Evolutionary conservation across 2,797 vertebrate genomes (phyloP).

Genomic region (Petrocephalus schoutedeni): DNA sequence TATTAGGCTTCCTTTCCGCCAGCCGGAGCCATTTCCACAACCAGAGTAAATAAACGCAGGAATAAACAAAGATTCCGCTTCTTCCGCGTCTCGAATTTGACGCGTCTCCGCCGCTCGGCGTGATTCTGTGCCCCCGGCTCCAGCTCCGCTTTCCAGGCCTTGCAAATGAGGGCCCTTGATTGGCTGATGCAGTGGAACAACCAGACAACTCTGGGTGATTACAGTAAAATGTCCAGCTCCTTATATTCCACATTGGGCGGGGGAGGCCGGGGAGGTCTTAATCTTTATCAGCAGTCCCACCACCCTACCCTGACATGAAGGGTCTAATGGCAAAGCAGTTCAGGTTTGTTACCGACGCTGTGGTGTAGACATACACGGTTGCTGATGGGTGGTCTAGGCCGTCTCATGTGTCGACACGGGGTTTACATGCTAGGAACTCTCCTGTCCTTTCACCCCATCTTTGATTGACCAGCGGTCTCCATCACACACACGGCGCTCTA

Average conservation of each 20-base stretch:
- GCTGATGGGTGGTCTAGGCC: not conserved
- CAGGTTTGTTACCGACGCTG: not conserved
- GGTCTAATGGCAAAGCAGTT: not conserved
- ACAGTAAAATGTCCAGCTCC: not conserved
- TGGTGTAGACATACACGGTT: not conserved
- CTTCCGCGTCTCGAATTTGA: not conserved
- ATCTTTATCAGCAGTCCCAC: not conserved
- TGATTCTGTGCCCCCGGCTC: not conserved
- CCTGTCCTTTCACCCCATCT: not conserved
- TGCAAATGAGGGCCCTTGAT: constrained; percentile 8
- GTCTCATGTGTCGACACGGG: not conserved
- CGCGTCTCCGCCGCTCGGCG: not conserved
- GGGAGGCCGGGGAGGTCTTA: not conserved
- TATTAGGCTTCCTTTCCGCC: not conserved
- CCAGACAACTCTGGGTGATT: not conserved
- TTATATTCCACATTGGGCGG: not conserved
- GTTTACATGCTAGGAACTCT: not conserved
- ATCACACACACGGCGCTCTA: not conserved
- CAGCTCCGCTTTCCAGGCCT: not conserved
- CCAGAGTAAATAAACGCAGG: not conserved
- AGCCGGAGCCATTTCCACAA: not conserved
- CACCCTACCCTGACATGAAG: not conserved
- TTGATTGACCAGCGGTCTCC: not conserved
- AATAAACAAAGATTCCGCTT: not conserved
- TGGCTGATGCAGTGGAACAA: not conserved